Evolutionary conservation across 2,113 vertebrate genomes (phyloP).

Genomic region (Bubo blakistoni): DNA sequence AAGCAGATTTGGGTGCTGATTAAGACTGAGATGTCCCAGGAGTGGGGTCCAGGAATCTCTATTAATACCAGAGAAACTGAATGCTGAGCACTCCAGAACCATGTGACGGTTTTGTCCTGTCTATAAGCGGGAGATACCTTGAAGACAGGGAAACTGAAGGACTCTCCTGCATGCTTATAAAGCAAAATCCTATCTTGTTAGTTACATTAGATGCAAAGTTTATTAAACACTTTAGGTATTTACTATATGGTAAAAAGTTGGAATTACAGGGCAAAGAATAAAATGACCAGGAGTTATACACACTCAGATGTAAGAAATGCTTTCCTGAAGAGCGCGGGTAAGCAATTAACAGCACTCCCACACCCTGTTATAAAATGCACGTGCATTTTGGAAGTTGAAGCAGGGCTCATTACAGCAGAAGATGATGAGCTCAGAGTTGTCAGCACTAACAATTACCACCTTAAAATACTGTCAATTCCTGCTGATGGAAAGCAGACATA

Average conservation of each 20-base stretch:
- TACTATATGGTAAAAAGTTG: background rate
- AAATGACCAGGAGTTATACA: background rate
- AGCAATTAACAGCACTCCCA: background rate
- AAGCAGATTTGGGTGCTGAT: background rate
- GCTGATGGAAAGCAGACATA: background rate
- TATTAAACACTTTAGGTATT: background rate
- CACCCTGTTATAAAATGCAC: background rate
- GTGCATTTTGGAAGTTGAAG: background rate
- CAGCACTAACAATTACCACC: background rate
- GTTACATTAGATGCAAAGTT: background rate
- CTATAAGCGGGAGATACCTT: background rate
- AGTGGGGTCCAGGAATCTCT: background rate
- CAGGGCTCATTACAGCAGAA: background rate
- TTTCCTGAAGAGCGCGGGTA: background rate
- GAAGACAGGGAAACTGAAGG: background rate
- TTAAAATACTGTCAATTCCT: background rate
- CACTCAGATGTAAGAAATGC: background rate
- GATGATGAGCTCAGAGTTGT: background rate
- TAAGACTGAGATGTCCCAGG: background rate
- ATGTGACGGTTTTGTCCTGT: background rate
- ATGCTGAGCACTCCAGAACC: background rate
- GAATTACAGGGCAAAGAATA: background rate
- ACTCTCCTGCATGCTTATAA: background rate
- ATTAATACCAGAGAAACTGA: background rate
- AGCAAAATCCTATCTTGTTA: background rate